These are phyloP conservation scores for Drosophila nigricruria DNA, from an alignment of 2,888 invertebrate genomes.

Conservation along the genomic window DNA sequence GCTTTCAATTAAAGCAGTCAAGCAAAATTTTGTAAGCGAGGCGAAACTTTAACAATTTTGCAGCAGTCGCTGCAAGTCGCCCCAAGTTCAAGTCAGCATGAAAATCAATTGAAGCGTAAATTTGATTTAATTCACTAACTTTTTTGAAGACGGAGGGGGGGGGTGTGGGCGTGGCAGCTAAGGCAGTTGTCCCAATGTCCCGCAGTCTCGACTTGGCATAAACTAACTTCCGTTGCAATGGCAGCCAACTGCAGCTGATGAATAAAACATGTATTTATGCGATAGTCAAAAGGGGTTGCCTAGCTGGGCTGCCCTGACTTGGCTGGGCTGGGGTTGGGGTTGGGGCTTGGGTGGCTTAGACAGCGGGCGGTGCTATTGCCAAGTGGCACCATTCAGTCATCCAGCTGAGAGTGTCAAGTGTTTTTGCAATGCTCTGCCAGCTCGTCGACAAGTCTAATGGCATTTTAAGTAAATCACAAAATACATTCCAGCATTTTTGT, in stretches of 20 bases:
- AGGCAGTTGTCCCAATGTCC: slow-evolving; percentile 12
- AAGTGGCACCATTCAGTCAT: slow-evolving; percentile 57
- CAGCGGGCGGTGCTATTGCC: slow-evolving; percentile 10
- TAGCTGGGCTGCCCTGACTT: not conserved
- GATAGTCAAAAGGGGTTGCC: slow-evolving; percentile 38
- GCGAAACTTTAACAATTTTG: slow-evolving; percentile 51
- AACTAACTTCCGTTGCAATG: slow-evolving; percentile 65
- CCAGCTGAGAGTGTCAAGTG: slow-evolving; percentile 61
- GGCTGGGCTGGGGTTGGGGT: not conserved
- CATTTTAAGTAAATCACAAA: slow-evolving; percentile 67
- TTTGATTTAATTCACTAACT: slow-evolving; percentile 72
- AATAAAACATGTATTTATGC: slow-evolving; percentile 74
- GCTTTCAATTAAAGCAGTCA: slow-evolving; percentile 63
- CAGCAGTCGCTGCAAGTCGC: slow-evolving; percentile 32
- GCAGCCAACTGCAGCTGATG: slow-evolving; percentile 70
- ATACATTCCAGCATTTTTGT: slow-evolving; percentile 24
- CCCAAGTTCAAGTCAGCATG: slow-evolving; percentile 52
- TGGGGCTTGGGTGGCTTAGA: not conserved
- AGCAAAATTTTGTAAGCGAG: slow-evolving; percentile 46
- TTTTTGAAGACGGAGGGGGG: slow-evolving; percentile 40
- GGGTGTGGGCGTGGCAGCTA: slow-evolving; percentile 38
- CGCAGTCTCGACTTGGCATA: slow-evolving; percentile 56
- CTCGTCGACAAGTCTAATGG: slow-evolving; percentile 63
- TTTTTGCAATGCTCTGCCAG: slow-evolving; percentile 46
- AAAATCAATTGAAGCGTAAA: slow-evolving; percentile 73